These are phyloP conservation scores for Suricata suricatta DNA, from an alignment of 2,113 vertebrate species.

Conservation along the genomic window DNA sequence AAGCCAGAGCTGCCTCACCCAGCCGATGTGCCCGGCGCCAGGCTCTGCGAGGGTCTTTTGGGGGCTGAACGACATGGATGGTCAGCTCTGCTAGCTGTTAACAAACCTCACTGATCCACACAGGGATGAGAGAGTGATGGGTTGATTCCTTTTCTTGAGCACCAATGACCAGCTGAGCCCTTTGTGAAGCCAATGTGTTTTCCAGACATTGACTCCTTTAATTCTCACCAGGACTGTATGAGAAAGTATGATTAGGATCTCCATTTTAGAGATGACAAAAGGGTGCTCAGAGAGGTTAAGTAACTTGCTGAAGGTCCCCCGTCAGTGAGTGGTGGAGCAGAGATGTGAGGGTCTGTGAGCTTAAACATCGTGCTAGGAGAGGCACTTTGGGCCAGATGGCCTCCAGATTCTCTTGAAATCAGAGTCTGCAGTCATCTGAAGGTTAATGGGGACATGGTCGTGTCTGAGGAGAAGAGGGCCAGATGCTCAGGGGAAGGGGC, in stretches of 20 bases:
- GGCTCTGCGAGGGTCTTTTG: neutral
- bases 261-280: neutral
- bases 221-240: neutral
- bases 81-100: neutral
- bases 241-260: neutral
- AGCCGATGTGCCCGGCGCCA: neutral
- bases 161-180: neutral
- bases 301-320: neutral
- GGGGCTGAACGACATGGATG: neutral
- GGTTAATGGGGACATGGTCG: neutral
- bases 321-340: neutral
- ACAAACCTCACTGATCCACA: neutral
- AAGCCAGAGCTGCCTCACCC: neutral
- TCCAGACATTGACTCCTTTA: neutral
- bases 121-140: accelerated
- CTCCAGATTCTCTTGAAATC: neutral
- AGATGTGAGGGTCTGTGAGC: neutral
- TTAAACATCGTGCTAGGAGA: neutral
- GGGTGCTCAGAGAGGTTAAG: neutral
- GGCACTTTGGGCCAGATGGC: neutral
- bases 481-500: neutral
- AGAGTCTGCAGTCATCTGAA: neutral
- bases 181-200: neutral
- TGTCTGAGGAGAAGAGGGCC: neutral
- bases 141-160: neutral